Conservation (phyloP, 2,888 invertebrate genomes). For the Adela reaumurella region DNA sequence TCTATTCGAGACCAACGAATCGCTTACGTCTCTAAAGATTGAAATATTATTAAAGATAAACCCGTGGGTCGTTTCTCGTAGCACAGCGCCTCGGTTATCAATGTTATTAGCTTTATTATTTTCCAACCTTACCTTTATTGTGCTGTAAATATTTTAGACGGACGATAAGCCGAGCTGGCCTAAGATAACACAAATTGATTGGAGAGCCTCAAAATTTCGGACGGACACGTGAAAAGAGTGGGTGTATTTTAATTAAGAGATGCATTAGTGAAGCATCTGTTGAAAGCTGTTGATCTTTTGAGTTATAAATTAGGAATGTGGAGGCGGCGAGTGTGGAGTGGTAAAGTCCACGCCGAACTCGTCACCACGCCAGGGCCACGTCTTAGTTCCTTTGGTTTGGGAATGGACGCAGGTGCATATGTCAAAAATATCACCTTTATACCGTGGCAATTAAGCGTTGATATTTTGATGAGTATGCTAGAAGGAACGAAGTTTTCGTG, state of each 20-base stretch:
- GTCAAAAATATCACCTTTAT: no score
- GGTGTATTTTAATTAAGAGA: conserved; percentile 40
- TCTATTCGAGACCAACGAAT: no score
- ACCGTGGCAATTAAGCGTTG: no score
- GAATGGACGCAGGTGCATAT: no score
- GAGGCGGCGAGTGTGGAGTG: not conserved
- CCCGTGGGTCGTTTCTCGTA: conserved; percentile 10
- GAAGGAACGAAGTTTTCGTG: no score
- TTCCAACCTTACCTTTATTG: conserved; percentile 40
- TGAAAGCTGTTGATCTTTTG: conserved; percentile 15
- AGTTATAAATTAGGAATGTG: not conserved
- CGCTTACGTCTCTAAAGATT: conserved; percentile 6
- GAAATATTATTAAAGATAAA: conserved; percentile 7
- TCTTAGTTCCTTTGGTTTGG: no score
- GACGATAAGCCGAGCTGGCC: conserved; percentile 37
- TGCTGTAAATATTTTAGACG: conserved; percentile 50
- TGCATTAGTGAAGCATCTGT: conserved; percentile 36
- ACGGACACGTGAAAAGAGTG: conserved; percentile 31
- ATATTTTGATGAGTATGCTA: no score
- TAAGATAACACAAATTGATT: conserved; percentile 52
- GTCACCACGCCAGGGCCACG: no score
- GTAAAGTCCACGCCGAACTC: no score
- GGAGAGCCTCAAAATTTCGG: conserved; percentile 24
- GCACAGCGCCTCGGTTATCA: conserved; percentile 31
- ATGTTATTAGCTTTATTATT: conserved; percentile 43